Evolutionary conservation across 2,113 vertebrate species (phyloP).

Genomic region (Lophotis ruficrista): DNA sequence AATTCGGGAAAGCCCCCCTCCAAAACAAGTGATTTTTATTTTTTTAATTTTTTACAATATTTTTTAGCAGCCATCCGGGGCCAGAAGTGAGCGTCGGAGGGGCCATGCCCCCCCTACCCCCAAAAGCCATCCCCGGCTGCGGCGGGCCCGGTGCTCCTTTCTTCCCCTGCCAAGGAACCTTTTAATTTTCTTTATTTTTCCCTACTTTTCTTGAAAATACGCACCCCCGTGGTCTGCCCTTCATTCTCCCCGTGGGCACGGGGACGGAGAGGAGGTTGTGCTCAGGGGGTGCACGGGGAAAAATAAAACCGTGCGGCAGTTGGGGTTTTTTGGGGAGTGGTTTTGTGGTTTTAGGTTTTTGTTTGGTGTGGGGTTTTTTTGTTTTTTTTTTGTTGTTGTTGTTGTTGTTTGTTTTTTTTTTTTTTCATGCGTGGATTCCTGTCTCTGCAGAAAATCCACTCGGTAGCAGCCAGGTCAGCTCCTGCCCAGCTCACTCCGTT

Average conservation of each 20-base stretch:
- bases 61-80: neutral
- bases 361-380: no score
- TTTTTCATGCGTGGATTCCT: neutral
- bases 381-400: neutral
- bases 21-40: neutral
- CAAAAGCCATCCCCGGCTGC: neutral
- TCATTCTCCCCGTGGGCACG: neutral
- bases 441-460: neutral
- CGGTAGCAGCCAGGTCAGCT: neutral
- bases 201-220: neutral
- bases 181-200: neutral
- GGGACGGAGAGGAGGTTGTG: neutral
- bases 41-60: neutral
- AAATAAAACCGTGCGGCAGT: neutral
- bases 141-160: neutral
- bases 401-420: neutral
- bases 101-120: no score
- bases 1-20: no score
- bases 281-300: neutral
- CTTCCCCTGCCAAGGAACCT: neutral
- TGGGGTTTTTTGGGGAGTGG: no score
- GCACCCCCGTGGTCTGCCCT: neutral
- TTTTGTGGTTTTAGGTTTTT: no score
- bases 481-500: neutral
- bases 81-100: neutral